Evolutionary conservation across 2,888 invertebrate genomes (phyloP).

Genomic region (Corbicula japonica): DNA sequence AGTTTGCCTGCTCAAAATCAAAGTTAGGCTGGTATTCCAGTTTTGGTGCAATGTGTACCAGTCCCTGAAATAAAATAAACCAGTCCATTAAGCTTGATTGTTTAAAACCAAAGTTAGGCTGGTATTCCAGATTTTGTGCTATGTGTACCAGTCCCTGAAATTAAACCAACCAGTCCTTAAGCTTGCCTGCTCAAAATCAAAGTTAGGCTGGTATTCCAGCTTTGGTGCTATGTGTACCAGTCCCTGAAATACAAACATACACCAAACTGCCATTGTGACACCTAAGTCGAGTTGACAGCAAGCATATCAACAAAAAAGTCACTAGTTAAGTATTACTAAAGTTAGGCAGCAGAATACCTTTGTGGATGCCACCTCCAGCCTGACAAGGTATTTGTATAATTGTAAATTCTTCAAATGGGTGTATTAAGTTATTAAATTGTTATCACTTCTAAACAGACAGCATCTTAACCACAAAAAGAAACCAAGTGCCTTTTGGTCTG

Average conservation of each 20-base stretch:
- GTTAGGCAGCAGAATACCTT: too few species aligned
- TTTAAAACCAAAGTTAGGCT: slow-evolving; percentile 78
- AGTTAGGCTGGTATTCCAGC: slow-evolving; percentile 80
- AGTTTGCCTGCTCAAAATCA: slow-evolving; percentile 80
- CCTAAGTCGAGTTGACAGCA: too few species aligned
- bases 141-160: slow-evolving; percentile 70
- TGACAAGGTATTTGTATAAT: too few species aligned
- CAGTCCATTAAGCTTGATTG: slow-evolving; percentile 55
- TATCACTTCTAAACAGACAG: too few species aligned
- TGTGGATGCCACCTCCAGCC: too few species aligned
- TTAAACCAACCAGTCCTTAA: not conserved
- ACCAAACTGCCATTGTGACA: too few species aligned
- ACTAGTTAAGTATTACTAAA: too few species aligned
- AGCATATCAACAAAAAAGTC: too few species aligned
- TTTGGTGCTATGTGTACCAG: slow-evolving; percentile 77
- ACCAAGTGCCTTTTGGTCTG: too few species aligned
- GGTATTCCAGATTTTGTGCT: slow-evolving; percentile 81
- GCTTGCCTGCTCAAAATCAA: slow-evolving; percentile 81
- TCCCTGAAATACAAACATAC: slow-evolving; percentile 44
- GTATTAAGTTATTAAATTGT: too few species aligned
- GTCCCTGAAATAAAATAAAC: slow-evolving; percentile 42
- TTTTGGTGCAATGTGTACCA: slow-evolving; percentile 77
- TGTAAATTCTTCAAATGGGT: too few species aligned
- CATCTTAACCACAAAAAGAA: too few species aligned
- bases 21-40: slow-evolving; percentile 80